phyloP scores from a whole-genome alignment of 1,140 invertebrate genomes.

The Oedothorax gibbosus region DNA sequence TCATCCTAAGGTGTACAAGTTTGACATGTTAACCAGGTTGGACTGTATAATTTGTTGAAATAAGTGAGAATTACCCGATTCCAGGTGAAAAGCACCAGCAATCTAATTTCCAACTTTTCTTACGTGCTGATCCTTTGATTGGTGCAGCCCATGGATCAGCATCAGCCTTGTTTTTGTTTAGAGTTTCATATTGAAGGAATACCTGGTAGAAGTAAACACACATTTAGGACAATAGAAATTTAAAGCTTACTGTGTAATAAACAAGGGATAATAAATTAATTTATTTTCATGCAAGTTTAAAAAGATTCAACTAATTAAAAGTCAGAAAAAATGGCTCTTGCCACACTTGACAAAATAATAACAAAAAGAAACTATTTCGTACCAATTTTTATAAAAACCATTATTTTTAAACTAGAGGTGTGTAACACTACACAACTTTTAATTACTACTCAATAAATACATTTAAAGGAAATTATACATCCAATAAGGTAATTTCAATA shows the following conservation, averaged over 20 bases:
- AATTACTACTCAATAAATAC: too few species aligned
- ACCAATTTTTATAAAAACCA: neutral
- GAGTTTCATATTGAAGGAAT: constrained; percentile 60
- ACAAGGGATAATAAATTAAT: too few species aligned
- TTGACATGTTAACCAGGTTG: too few species aligned
- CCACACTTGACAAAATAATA: neutral
- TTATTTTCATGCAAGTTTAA: too few species aligned
- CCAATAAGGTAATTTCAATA: too few species aligned
- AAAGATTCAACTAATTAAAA: neutral
- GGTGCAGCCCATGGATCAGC: constrained; percentile 29
- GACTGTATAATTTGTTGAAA: neutral
- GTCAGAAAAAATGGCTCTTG: neutral
- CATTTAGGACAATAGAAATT: too few species aligned
- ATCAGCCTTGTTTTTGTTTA: constrained; percentile 19
- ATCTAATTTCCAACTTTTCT: constrained; percentile 57
- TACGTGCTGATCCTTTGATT: constrained; percentile 18
- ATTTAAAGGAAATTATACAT: too few species aligned
- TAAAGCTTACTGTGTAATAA: too few species aligned
- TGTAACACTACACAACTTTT: too few species aligned
- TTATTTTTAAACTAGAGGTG: neutral
- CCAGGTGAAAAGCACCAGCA: constrained; percentile 65
- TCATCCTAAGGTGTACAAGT: too few species aligned
- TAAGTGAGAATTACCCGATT: constrained; percentile 50
- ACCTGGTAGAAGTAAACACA: constrained; percentile 20
- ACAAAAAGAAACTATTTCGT: neutral